These are phyloP conservation scores for Caligus rogercresseyi DNA, from an alignment of 1,140 invertebrate genomes.

Conservation along the genomic window DNA sequence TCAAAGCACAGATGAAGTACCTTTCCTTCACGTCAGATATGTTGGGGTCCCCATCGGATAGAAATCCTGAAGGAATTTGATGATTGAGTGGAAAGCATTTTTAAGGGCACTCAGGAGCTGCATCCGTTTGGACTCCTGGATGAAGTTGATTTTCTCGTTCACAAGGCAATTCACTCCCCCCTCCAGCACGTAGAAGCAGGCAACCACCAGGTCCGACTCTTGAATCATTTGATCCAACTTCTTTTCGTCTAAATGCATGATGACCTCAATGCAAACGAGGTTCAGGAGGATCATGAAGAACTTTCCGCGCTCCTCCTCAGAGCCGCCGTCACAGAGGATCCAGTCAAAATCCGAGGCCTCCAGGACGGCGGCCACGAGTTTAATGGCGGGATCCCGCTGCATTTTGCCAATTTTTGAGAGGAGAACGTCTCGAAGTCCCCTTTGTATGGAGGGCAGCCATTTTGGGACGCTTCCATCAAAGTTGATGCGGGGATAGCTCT, in stretches of 20 bases:
- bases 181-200: conserved; percentile 68
- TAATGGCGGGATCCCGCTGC: conserved; percentile 67
- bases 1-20: conserved; percentile 57
- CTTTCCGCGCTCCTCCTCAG: conserved; percentile 39
- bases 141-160: conserved; percentile 49
- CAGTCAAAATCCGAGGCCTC: conserved; percentile 34
- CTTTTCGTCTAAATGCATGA: conserved; percentile 70
- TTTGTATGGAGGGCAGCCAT: conserved; percentile 15
- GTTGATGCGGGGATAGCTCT: conserved; percentile 36
- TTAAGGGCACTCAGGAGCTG: conserved; percentile 72
- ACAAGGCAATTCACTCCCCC: conserved; percentile 58
- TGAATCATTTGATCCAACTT: conserved; percentile 49
- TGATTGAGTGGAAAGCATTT: conserved; percentile 63
- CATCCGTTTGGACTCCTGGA: conserved; percentile 67
- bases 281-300: conserved; percentile 67
- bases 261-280: conserved; percentile 52
- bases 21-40: conserved; percentile 41
- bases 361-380: conserved; percentile 55
- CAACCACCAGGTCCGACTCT: conserved; percentile 44
- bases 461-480: neutral
- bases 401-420: conserved; percentile 65
- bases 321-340: neutral
- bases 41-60: conserved; percentile 1
- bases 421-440: conserved; percentile 43
- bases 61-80: conserved; percentile 30